Conservation (phyloP, 2,113 vertebrate genomes). For the Ophiodon elongatus region DNA sequence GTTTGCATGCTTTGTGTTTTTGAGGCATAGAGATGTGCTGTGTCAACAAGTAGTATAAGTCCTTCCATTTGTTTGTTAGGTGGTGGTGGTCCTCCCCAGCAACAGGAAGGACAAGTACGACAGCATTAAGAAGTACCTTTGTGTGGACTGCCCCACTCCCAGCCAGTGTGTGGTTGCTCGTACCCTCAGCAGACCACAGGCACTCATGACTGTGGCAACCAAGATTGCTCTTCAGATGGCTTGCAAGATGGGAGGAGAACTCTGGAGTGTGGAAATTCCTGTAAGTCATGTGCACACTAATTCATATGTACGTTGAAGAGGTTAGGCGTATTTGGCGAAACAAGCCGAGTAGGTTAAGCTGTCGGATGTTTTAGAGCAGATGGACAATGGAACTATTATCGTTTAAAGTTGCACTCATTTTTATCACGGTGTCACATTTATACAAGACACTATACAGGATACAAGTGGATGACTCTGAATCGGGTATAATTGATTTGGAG, state of each 20-base stretch:
- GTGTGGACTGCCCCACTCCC: conserved; percentile 92
- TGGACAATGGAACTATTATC: background rate
- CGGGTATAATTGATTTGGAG: background rate
- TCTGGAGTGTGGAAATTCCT: conserved; percentile 95
- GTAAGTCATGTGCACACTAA: conserved; percentile 80
- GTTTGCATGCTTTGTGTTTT: too few relatives aligned
- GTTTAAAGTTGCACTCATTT: background rate
- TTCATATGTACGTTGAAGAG: background rate
- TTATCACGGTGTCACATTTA: background rate
- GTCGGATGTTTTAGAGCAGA: background rate
- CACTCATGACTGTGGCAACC: conserved; percentile 89
- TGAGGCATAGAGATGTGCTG: background rate
- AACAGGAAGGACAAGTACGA: conserved; percentile 95
- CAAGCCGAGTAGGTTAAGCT: background rate
- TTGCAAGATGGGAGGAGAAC: conserved; percentile 97
- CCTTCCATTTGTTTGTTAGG: conserved; percentile 75
- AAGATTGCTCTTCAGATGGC: conserved; percentile 96
- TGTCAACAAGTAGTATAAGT: background rate
- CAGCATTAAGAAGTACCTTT: conserved; percentile 93
- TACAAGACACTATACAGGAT: background rate
- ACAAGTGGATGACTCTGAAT: background rate
- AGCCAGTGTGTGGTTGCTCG: conserved; percentile 94
- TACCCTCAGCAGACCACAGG: conserved; percentile 89
- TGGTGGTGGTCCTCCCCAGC: conserved; percentile 90
- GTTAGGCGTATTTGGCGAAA: background rate